A percentile compares a stretch with the other conserved stretches of the same genome.
Conservation (phyloP, 2,797 vertebrate species). For the Tragopan temminckii region DNA sequence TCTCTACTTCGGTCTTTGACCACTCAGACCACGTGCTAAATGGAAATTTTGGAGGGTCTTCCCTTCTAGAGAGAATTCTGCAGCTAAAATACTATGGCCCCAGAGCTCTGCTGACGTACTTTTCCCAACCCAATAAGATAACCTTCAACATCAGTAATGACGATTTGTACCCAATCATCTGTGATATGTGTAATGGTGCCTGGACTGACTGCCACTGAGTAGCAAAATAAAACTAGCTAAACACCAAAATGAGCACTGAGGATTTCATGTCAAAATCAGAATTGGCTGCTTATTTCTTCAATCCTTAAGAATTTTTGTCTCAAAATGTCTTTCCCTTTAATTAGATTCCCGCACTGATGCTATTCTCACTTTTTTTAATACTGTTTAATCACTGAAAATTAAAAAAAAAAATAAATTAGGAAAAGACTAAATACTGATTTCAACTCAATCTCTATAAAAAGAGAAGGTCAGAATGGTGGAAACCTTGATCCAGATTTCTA, state of each 20-base stretch:
- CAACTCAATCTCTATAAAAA: not conserved
- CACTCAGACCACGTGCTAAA: not conserved
- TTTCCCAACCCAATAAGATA: not conserved
- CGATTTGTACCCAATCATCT: not conserved
- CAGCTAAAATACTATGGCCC: not conserved
- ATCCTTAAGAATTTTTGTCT: too few species aligned
- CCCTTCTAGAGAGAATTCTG: not conserved
- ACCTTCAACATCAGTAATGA: not conserved
- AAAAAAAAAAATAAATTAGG: not conserved
- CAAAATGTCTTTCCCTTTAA: not conserved
- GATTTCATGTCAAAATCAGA: not conserved
- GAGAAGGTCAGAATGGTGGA: not conserved
- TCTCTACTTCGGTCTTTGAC: not conserved
- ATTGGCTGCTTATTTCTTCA: not conserved
- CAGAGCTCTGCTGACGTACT: not conserved
- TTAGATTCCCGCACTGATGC: accelerated
- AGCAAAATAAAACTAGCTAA: not conserved
- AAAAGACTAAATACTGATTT: not conserved
- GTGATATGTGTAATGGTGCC: not conserved
- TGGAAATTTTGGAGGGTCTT: not conserved
- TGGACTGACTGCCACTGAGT: not conserved
- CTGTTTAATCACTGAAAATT: not conserved
- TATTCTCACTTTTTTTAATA: not conserved
- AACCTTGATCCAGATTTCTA: not conserved
- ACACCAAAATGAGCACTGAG: accelerated